Percentiles rank a stretch among this genome's conserved stretches.
These are phyloP conservation scores for Panurus biarmicus DNA, from an alignment of 2,113 vertebrate species.

Conservation along the genomic window DNA sequence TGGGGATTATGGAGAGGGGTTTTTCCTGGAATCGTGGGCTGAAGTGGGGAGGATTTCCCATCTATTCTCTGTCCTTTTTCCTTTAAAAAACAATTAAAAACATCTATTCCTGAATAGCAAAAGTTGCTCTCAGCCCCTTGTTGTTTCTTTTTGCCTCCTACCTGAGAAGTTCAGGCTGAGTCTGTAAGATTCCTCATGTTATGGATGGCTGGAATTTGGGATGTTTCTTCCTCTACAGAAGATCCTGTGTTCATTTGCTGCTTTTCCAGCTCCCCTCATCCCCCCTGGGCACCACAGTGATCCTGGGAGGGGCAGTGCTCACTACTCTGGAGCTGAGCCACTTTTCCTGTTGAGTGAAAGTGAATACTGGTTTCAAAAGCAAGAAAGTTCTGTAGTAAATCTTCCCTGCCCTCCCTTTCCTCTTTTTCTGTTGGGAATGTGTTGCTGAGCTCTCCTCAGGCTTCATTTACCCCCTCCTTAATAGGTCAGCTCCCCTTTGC, in stretches of 20 bases:
- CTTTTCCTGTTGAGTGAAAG: not conserved
- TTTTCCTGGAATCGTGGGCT: not conserved
- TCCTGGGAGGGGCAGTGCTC: not conserved
- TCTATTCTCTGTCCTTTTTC: not conserved
- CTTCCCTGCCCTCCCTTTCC: not conserved
- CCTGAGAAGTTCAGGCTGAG: not conserved
- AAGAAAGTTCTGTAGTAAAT: not conserved
- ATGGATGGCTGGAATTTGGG: not conserved
- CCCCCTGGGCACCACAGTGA: not conserved
- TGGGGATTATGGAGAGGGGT: not conserved
- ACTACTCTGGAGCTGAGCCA: not conserved
- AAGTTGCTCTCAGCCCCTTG: not conserved
- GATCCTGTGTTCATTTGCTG: not conserved
- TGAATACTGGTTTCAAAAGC: not conserved
- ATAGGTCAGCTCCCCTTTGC: not conserved
- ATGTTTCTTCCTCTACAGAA: not conserved
- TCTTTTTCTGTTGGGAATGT: not conserved
- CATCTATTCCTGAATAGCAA: not conserved
- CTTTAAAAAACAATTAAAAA: not conserved
- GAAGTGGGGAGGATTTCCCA: not conserved
- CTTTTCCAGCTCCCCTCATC: not conserved
- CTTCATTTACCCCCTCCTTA: not conserved
- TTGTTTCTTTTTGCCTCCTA: not conserved
- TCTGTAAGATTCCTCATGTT: fast-evolving
- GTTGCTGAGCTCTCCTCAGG: not conserved